Conservation (phyloP, 2,888 invertebrate genomes). For the Cantharis rufa region DNA sequence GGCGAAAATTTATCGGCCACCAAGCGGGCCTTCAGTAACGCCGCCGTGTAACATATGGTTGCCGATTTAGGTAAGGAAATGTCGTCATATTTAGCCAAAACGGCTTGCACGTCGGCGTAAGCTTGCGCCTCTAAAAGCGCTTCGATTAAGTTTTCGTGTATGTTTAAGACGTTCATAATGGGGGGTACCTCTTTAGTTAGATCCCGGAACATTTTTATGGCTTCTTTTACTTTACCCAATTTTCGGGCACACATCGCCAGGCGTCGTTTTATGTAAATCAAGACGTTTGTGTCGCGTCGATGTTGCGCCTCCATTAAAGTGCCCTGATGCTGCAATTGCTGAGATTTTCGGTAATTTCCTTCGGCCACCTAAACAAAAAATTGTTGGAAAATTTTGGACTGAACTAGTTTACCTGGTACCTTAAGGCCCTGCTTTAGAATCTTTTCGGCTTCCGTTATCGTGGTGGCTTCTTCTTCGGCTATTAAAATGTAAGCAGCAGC, state of each 20-base stretch:
- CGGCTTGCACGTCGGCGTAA: conserved; percentile 94
- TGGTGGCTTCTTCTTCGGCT: conserved; percentile 95
- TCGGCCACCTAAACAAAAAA: conserved; percentile 23
- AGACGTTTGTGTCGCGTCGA: conserved; percentile 87
- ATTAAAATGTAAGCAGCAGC: conserved; percentile 92
- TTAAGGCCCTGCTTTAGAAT: conserved; percentile 81
- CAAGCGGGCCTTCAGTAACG: conserved; percentile 86
- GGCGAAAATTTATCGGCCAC: conserved; percentile 90
- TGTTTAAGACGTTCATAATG: conserved; percentile 89
- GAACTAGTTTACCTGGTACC: conserved; percentile 23
- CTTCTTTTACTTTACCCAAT: conserved; percentile 90
- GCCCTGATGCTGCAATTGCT: conserved; percentile 78
- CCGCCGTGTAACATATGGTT: conserved; percentile 92
- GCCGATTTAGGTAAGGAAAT: conserved; percentile 93
- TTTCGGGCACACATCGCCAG: conserved; percentile 98
- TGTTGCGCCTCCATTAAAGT: conserved; percentile 75
- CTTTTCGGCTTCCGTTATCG: conserved; percentile 86
- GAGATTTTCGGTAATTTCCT: conserved; percentile 70
- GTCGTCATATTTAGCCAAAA: conserved; percentile 91
- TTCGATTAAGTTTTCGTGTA: conserved; percentile 96
- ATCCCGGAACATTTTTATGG: conserved; percentile 95
- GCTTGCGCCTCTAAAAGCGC: conserved; percentile 93
- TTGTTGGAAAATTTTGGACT: not conserved
- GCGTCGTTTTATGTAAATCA: conserved; percentile 91
- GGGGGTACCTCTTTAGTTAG: conserved; percentile 95